phyloP scores from a whole-genome alignment of 2,888 invertebrate genomes.

The Cryptops parisi region DNA sequence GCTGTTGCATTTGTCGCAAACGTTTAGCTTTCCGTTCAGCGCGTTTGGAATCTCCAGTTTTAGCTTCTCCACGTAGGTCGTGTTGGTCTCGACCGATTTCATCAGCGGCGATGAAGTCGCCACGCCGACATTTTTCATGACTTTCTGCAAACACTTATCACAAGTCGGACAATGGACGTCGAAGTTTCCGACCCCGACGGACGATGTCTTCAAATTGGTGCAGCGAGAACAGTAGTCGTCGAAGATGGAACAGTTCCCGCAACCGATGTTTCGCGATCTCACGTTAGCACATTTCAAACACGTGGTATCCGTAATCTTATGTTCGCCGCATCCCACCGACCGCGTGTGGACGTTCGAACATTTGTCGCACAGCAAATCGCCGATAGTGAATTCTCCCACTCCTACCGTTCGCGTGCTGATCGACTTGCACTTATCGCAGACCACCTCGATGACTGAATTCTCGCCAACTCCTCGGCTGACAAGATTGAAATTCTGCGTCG shows the following conservation, averaged over 20 bases:
- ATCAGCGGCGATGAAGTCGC: background rate
- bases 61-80: background rate
- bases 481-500: background rate
- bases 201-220: constrained; percentile 27
- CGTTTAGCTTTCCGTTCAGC: constrained; percentile 20
- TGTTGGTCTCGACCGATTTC: constrained; percentile 1
- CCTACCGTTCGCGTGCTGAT: constrained; percentile 34
- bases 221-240: constrained; percentile 14
- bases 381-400: constrained; percentile 38
- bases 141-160: background rate
- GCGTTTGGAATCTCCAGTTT: background rate
- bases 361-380: constrained; percentile 38
- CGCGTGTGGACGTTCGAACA: constrained; percentile 32
- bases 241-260: background rate
- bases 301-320: constrained; percentile 29
- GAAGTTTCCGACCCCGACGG: constrained; percentile 31
- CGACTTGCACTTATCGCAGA: constrained; percentile 14
- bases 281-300: constrained; percentile 19
- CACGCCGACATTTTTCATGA: background rate
- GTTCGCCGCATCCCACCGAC: constrained; percentile 45
- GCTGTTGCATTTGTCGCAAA: constrained; percentile 46
- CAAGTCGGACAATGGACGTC: background rate
- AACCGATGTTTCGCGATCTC: background rate
- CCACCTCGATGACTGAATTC: constrained; percentile 3
- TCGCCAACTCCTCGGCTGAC: constrained; percentile 12